Conservation (phyloP, 2,113 vertebrate genomes). For the Carassius carassius region DNA sequence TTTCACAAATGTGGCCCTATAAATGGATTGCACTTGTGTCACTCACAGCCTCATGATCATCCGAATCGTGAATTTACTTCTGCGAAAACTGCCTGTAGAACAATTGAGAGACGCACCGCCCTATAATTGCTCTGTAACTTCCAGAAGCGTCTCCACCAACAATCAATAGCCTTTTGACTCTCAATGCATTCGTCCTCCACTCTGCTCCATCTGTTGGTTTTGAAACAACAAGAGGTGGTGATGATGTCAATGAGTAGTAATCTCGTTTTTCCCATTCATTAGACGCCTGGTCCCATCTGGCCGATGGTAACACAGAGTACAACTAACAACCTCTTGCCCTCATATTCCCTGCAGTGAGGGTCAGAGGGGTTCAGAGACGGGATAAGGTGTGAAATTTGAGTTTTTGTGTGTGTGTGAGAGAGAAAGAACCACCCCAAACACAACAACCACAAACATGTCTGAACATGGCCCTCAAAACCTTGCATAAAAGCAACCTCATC, state of each 20-base stretch:
- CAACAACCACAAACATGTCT: conserved; percentile 14
- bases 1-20: not conserved
- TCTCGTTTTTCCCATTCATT: conserved; percentile 53
- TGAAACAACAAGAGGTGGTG: conserved; percentile 27
- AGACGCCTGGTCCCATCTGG: conserved; percentile 51
- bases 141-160: conserved; percentile 52
- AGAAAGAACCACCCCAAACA: conserved; percentile 13
- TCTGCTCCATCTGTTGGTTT: conserved; percentile 49
- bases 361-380: conserved; percentile 17
- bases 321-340: conserved; percentile 28
- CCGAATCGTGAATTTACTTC: not conserved
- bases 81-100: not conserved
- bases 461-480: conserved; percentile 6
- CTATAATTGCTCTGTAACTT: conserved; percentile 25
- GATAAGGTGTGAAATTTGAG: not conserved
- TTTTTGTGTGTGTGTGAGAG: conserved; percentile 10
- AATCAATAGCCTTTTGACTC: conserved; percentile 2
- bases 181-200: not conserved
- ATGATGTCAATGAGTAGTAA: conserved; percentile 55
- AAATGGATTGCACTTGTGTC: not conserved
- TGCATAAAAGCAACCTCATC: not conserved
- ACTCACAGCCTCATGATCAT: not conserved
- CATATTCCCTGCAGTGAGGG: conserved; percentile 15
- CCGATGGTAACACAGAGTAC: not conserved
- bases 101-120: not conserved